These are phyloP conservation scores for Ethmia dodecea DNA, from an alignment of 2,888 invertebrate species.

Conservation along the genomic window DNA sequence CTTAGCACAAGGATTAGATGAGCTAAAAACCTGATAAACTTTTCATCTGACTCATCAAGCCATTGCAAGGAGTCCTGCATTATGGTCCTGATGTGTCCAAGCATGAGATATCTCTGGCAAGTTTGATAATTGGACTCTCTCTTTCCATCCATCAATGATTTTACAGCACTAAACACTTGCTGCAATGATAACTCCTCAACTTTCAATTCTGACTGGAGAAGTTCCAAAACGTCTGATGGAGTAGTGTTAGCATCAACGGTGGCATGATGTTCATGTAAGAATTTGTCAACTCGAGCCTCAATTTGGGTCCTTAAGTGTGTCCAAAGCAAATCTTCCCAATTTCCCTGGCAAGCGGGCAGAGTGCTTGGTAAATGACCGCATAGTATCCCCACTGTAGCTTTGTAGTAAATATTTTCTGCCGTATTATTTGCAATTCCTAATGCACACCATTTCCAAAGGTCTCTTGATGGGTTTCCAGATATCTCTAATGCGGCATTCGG, in stretches of 20 bases:
- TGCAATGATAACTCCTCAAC: conserved; percentile 56
- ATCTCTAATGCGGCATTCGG: conserved; percentile 72
- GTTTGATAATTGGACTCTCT: conserved; percentile 82
- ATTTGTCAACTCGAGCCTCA: conserved; percentile 88
- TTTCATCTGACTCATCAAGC: conserved; percentile 73
- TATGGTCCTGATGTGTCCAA: conserved; percentile 86
- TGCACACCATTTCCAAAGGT: conserved; percentile 87
- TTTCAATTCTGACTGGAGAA: conserved; percentile 54
- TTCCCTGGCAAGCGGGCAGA: conserved; percentile 84
- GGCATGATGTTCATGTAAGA: conserved; percentile 63
- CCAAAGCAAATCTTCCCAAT: conserved; percentile 96
- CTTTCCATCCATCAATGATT: conserved; percentile 71
- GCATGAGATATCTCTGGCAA: conserved; percentile 90
- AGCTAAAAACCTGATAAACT: conserved; percentile 87
- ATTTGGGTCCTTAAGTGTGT: conserved; percentile 89
- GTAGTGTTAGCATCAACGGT: conserved; percentile 65
- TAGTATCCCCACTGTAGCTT: conserved; percentile 85
- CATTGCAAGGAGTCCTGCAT: conserved; percentile 84
- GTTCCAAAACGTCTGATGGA: conserved; percentile 53
- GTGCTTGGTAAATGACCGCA: conserved; percentile 90
- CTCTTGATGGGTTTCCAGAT: conserved; percentile 90
- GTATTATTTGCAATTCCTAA: conserved; percentile 78
- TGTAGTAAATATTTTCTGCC: conserved; percentile 73
- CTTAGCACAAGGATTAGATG: conserved; percentile 91
- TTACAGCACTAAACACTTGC: conserved; percentile 62